A percentile compares a stretch with the other conserved stretches of the same genome.
Conservation (phyloP, 2,113 vertebrate genomes). For the Sitta europaea region DNA sequence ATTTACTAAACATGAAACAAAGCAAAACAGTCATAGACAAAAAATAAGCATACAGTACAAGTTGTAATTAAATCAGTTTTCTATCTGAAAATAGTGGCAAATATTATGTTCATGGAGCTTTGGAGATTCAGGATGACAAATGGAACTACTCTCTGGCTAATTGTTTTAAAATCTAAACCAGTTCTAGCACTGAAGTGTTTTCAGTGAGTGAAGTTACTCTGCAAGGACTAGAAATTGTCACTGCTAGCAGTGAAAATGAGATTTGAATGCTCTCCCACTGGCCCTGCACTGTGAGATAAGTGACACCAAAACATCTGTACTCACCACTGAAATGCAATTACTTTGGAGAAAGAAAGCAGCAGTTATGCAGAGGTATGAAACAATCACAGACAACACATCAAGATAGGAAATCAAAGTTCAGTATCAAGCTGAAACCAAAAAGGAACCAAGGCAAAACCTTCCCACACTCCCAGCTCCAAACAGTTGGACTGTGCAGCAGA, state of each 20-base stretch:
- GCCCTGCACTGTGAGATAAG: neutral
- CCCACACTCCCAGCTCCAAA: neutral
- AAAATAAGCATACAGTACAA: neutral
- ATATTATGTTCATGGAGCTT: neutral
- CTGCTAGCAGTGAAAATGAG: neutral
- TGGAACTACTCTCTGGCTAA: neutral
- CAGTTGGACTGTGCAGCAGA: neutral
- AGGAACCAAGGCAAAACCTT: conserved; percentile 19
- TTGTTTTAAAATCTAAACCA: neutral
- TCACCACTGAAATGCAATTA: conserved; percentile 62
- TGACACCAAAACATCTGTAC: conserved; percentile 49
- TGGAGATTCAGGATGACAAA: neutral
- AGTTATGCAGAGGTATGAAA: conserved; percentile 17
- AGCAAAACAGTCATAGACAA: neutral
- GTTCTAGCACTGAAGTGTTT: neutral
- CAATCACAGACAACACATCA: neutral
- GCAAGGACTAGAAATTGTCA: neutral
- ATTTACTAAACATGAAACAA: neutral
- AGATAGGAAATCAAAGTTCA: neutral
- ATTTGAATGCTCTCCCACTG: neutral
- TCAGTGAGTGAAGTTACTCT: neutral
- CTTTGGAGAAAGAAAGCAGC: conserved; percentile 56
- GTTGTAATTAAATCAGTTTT: neutral
- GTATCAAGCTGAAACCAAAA: neutral
- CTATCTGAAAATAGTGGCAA: neutral